Base-by-base conservation (phyloP, 2,797 vertebrate species). In the Furcifer pardalis region DNA sequence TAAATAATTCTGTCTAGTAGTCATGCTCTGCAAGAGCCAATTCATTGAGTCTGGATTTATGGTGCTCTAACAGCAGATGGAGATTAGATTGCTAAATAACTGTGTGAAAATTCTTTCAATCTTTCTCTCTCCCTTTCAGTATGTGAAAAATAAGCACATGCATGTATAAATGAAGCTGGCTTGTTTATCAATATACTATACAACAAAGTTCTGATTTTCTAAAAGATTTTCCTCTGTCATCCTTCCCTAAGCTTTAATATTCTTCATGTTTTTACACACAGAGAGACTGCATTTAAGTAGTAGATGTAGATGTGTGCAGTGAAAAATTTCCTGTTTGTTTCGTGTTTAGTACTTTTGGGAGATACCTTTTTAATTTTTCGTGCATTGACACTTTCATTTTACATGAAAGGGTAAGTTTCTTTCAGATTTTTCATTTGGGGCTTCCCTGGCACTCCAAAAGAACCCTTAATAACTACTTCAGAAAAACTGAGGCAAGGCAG, bases 11-110 rank as follows among this genome's bases (percentile, higher is more conserved):
- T 2, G 37, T 9, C 83, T 86, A 44, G 17, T 65, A 85, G 79
- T 68, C 84, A 81, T 82, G 74, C 30, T 72, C 2, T 15, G 46
- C 49, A 23, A 74, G 32, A 73, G 82, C 49, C 37, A 35, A 0
- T 83, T 84, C 71, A 82, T 12, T 66, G 1, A 2, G 73, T 79
- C 63, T 79, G 42, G 68, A 74, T 74, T 65, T 85, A 87, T 10
- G n/a, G 30, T 84, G 32, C 72, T 23, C 9, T 78, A 83, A 74
- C 23, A 89, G 83, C 79, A 88, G 76, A 82, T 42, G 44, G 37
- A 40, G 49, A 42, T n/a, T 60, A 83, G 87, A 75, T 32, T 88
- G 84, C 77, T 78, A 68, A 78, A 21, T 81, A n/a, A 3, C 3
- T 52, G 80, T 85, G 79, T 56, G 81, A 82, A 30, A 79, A 73